Base-by-base conservation (phyloP, 64 coral and sea anemone genomes). In the Stichodactyla helianthus region DNA sequence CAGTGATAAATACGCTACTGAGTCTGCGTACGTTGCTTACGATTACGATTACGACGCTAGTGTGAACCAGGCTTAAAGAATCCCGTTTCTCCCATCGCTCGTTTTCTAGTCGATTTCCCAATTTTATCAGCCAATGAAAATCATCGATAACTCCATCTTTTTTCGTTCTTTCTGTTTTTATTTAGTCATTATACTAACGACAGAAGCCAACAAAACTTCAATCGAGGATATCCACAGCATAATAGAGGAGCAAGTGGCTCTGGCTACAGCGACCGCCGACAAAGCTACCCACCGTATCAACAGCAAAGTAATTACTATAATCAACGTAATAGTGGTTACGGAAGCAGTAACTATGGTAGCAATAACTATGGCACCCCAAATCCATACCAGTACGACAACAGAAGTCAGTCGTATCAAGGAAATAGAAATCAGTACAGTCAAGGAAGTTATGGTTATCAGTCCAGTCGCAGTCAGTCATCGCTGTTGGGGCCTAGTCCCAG, bases 341-440 rank as follows among this genome's bases (percentile, higher is more conserved):
- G 89, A 10, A 87, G 67, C 26, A 55, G 83, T 55, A 55, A 26
- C 83, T 59, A 84, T 84, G 18, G 90, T 12, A 92, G 78, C 31
- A 87, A 77, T 87, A 65, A 92, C 71, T 71, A 87, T 62, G 80
- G 53, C 55, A 84, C 77, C 63, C 77, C 65, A 71, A 86, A 77
- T 79, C 89, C 51, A 31, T 90, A 85, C 79, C 71, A 51, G 63
- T 55, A 52, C 82, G 23, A 17, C 86, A 70, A 20, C 82, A 65
- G 67, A 84, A 76, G 25, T 77, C 88, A 50, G 80, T 63, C 50
- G 50, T 89, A 89, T 82, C 81, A 89, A 84, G 88, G 88, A 25
- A 59, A 56, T 18, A 71, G 64, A 78, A 58, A 53, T 35, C 71
- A 87, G 7, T 87, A 79, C 70, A 79, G 78, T 23, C 59, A 71